A percentile compares a stretch with the other conserved stretches of the same genome.
These are phyloP conservation scores for Myotis findleyi DNA, from an alignment of 2,797 vertebrate species.

Conservation along the genomic window DNA sequence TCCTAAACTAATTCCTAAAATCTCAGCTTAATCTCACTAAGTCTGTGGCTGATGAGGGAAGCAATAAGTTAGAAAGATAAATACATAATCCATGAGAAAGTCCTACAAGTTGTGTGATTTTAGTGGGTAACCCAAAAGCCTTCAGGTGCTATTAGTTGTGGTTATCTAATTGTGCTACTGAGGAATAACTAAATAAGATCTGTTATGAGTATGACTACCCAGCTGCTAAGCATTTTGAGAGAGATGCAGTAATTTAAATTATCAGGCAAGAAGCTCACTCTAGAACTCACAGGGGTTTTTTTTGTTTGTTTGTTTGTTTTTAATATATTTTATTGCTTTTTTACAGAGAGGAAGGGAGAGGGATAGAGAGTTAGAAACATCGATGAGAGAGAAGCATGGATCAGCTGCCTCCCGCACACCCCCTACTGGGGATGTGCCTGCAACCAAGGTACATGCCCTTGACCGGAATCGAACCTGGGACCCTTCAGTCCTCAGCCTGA, in stretches of 20 bases:
- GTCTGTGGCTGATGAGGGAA: not conserved
- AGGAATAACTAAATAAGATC: not conserved
- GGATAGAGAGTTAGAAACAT: no score
- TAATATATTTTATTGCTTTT: no score
- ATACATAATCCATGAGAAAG: not conserved
- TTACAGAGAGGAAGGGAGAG: no score
- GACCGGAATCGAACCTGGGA: no score
- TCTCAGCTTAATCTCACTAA: conserved; percentile 31
- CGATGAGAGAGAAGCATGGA: no score
- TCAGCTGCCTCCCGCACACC: no score
- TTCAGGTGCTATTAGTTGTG: not conserved
- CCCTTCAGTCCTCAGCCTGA: no score
- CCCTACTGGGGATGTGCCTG: no score
- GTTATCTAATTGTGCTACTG: conserved; percentile 2
- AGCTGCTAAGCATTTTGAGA: conserved; percentile 52
- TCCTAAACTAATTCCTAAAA: conserved; percentile 41
- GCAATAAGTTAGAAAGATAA: not conserved
- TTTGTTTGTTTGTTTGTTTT: no score
- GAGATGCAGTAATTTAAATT: not conserved
- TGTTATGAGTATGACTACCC: not conserved
- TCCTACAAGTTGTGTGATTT: conserved; percentile 8
- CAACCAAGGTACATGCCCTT: no score
- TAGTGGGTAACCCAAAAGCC: not conserved
- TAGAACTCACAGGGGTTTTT: not conserved
- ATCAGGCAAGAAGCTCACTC: conserved; percentile 25